These are phyloP conservation scores for Drosophila quinaria DNA, from an alignment of 2,888 invertebrate species.

Conservation along the genomic window DNA sequence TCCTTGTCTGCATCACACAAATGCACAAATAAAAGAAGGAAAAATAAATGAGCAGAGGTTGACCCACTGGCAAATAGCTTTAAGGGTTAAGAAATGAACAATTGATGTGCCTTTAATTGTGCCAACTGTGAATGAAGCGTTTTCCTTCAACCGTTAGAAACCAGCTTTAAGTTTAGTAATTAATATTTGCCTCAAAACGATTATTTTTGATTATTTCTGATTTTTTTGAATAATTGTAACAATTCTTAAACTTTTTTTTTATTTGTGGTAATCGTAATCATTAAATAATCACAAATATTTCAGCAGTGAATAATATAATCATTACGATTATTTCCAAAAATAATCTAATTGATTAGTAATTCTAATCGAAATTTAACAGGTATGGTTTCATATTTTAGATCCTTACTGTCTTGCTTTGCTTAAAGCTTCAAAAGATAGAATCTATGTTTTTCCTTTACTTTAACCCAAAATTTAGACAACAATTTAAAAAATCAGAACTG, in stretches of 20 bases:
- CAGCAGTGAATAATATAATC: too few relatives aligned
- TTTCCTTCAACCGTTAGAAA: constrained; percentile 4
- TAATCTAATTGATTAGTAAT: too few relatives aligned
- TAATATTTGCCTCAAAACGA: background rate
- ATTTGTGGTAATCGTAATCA: too few relatives aligned
- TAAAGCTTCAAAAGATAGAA: background rate
- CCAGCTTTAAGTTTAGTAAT: background rate
- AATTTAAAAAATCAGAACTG: background rate
- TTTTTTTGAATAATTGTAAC: too few relatives aligned
- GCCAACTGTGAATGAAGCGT: constrained; percentile 3
- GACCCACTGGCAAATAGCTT: constrained; percentile 29
- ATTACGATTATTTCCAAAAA: too few relatives aligned
- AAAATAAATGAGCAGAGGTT: constrained; percentile 3
- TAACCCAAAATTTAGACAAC: background rate
- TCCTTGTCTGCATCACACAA: background rate
- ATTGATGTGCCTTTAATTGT: constrained; percentile 26
- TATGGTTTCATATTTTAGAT: too few relatives aligned
- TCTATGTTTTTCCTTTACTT: background rate
- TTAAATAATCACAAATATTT: too few relatives aligned
- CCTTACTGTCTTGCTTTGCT: background rate
- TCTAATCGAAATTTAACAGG: too few relatives aligned
- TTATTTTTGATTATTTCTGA: too few relatives aligned
- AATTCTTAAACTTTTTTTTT: too few relatives aligned
- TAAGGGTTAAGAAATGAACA: constrained; percentile 22
- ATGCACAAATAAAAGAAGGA: background rate